These are phyloP conservation scores for Rhinella marina DNA, from an alignment of 2,797 vertebrate genomes.

Conservation along the genomic window DNA sequence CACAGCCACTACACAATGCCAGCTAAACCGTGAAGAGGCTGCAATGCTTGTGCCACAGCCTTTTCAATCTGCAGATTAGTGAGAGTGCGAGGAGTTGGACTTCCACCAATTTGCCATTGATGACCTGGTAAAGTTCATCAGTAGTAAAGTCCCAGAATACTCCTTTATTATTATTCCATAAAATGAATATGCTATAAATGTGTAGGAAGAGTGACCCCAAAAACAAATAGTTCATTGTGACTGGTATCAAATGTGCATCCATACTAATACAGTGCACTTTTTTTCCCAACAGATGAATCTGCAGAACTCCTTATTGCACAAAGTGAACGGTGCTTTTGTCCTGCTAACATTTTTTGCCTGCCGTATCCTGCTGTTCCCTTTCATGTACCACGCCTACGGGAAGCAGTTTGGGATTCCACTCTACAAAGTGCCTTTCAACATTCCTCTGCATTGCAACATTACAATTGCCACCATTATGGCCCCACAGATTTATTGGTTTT, in stretches of 20 bases:
- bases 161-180: not conserved
- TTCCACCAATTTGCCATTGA: too few relatives aligned
- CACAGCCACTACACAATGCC: too few relatives aligned
- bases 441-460: constrained; percentile 87
- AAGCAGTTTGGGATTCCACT: constrained; percentile 82
- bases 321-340: constrained; percentile 87
- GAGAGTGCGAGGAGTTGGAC: too few relatives aligned
- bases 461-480: constrained; percentile 88
- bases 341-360: constrained; percentile 91
- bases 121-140: too few relatives aligned
- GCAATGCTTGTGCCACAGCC: too few relatives aligned
- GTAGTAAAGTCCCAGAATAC: too few relatives aligned
- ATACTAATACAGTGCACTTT: not conserved
- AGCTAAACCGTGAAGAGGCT: too few relatives aligned
- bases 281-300: constrained; percentile 74
- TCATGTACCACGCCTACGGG: constrained; percentile 92
- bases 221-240: not conserved
- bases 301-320: constrained; percentile 91
- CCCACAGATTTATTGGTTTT: constrained; percentile 97
- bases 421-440: constrained; percentile 86
- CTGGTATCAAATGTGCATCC: not conserved
- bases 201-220: not conserved
- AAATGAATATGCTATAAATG: not conserved
- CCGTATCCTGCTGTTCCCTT: constrained; percentile 94
- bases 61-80: too few relatives aligned